Conservation (phyloP, 1,140 invertebrate species). For the Holcopasites calliopsidis region DNA sequence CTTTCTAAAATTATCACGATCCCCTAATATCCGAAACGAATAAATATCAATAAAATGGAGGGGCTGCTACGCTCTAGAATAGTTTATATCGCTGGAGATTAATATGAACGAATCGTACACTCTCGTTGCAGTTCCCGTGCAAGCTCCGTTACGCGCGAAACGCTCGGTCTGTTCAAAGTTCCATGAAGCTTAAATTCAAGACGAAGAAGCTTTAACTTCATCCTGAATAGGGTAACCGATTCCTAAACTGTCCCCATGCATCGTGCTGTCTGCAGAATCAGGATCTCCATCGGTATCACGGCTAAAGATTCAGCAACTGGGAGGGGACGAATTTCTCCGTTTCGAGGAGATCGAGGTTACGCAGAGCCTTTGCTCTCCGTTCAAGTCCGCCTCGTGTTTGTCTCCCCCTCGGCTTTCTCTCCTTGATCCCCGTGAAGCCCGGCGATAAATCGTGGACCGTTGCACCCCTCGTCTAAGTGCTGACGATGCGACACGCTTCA, state of each 20-base stretch:
- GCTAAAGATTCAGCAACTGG: conserved; percentile 32
- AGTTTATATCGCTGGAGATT: too few species aligned
- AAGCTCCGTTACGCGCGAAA: too few species aligned
- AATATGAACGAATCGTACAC: too few species aligned
- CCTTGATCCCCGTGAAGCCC: not conserved
- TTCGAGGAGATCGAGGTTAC: not conserved
- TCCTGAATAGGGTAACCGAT: not conserved
- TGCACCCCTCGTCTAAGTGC: conserved; percentile 5
- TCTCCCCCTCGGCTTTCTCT: not conserved
- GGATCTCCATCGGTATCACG: conserved; percentile 35
- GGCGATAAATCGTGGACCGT: conserved; percentile 27
- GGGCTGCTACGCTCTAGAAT: too few species aligned
- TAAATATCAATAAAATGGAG: too few species aligned
- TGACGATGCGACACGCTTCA: conserved; percentile 6
- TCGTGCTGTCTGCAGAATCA: not conserved
- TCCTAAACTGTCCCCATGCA: not conserved
- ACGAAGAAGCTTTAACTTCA: not conserved
- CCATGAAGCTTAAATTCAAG: not conserved
- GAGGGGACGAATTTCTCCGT: conserved; percentile 33
- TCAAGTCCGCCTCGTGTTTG: not conserved
- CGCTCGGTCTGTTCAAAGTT: not conserved
- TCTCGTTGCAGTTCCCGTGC: too few species aligned
- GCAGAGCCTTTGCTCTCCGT: too few species aligned
- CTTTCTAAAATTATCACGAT: too few species aligned
- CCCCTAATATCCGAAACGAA: too few species aligned